phyloP scores from a whole-genome alignment of 2,113 vertebrate species.

The Coregonus clupeaformis region DNA sequence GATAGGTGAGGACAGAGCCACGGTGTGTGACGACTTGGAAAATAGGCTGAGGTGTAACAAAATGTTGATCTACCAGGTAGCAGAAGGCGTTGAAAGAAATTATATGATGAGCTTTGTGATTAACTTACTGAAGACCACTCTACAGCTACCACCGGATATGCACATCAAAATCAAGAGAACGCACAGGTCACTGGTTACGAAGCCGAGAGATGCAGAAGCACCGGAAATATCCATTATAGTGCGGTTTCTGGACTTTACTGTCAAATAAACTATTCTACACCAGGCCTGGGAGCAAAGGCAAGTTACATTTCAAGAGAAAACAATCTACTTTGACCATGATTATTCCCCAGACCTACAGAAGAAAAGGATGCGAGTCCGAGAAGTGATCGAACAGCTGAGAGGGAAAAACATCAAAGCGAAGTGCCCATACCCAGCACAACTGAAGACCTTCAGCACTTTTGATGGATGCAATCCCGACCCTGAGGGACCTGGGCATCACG shows the following conservation, averaged over 20 bases:
- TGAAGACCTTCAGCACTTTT: neutral
- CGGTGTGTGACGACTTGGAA: conserved; percentile 3
- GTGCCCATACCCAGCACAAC: too few species aligned
- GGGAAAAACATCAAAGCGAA: conserved; percentile 10
- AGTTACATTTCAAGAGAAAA: neutral
- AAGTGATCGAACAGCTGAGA: conserved; percentile 13
- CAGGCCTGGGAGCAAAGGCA: conserved; percentile 5
- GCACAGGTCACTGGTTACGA: neutral
- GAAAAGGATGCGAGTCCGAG: neutral
- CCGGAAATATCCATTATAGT: conserved; percentile 1
- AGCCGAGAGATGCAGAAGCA: neutral
- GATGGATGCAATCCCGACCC: neutral
- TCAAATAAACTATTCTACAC: conserved; percentile 3
- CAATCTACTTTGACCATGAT: conserved; percentile 7
- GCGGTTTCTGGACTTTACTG: conserved; percentile 4
- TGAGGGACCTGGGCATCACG: neutral
- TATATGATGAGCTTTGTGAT: neutral
- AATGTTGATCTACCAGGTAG: neutral
- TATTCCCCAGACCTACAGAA: conserved; percentile 6
- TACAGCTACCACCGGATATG: too few species aligned
- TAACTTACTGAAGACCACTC: too few species aligned
- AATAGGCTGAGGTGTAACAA: neutral
- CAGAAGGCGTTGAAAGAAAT: neutral
- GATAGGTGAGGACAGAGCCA: too few species aligned
- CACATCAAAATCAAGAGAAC: too few species aligned